These are phyloP conservation scores for Lineus longissimus DNA, from an alignment of 1,140 invertebrate species.

Conservation along the genomic window DNA sequence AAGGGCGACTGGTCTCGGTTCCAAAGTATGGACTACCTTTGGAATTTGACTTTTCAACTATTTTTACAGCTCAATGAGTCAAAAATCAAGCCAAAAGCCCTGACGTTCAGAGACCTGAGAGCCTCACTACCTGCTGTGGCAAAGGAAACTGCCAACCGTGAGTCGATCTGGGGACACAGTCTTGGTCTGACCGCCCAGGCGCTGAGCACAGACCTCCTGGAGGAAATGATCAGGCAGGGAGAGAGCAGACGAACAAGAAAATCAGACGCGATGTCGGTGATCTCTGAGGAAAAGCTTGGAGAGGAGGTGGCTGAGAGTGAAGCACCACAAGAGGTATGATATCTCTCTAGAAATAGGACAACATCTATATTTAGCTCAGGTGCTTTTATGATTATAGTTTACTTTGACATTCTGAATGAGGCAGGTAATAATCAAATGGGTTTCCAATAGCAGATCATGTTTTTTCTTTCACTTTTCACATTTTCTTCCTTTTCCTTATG, in stretches of 20 bases:
- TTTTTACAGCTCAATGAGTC: slow-evolving; percentile 31
- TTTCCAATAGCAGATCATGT: too few species aligned
- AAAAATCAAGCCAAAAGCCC: slow-evolving; percentile 18
- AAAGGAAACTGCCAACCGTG: slow-evolving; percentile 40
- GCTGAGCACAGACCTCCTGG: slow-evolving; percentile 32
- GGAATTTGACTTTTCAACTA: background rate
- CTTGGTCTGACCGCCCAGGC: slow-evolving; percentile 28
- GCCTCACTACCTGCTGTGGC: slow-evolving; percentile 41
- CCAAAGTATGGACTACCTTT: too few species aligned
- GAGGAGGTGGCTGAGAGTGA: slow-evolving; percentile 18
- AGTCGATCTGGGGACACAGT: slow-evolving; percentile 45
- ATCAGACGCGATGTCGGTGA: slow-evolving; percentile 5
- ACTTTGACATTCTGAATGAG: too few species aligned
- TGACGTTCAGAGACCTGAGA: slow-evolving; percentile 44
- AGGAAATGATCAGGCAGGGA: slow-evolving; percentile 12
- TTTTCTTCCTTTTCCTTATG: too few species aligned
- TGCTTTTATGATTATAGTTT: too few species aligned
- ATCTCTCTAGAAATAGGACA: too few species aligned
- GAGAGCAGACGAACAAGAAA: slow-evolving; percentile 3
- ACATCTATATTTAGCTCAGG: too few species aligned
- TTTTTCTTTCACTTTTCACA: too few species aligned
- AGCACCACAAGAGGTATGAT: background rate
- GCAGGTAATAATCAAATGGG: too few species aligned
- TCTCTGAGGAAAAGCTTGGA: slow-evolving; percentile 22
- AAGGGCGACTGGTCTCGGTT: too few species aligned